Evolutionary conservation across 2,797 vertebrate genomes (phyloP), one percentile per base, ranked within the genome.

Genomic region (Spea hammondii): DNA sequence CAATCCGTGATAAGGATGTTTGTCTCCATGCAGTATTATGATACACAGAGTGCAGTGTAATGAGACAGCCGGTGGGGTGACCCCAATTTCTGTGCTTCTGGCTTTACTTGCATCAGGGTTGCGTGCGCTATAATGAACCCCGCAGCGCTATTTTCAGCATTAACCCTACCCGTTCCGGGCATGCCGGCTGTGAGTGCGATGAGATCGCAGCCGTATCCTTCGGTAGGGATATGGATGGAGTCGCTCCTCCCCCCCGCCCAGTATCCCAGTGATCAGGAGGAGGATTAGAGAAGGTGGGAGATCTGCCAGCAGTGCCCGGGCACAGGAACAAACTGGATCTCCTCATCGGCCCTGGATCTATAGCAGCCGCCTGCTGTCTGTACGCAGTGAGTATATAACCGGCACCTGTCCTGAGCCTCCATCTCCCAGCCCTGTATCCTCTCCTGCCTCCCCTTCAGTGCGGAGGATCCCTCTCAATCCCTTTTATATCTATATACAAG

Each of bases 361-460:
- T 1, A n/a, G 11, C 45, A 72, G 44, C 13, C 8, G n/a, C 66
- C n/a, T 47, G 72, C n/a, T 32, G n/a, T 12, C 46, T 10, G 14
- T n/a, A 49, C n/a, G 59, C 66, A 70, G 78, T 75, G 72, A 80
- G 78, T 75, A 80, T 65, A 46, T 7, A n/a, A 4, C 1, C 57
- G 6, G 57, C 66, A 64, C 59, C 59, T 54, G 60, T 45, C n/a
- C 0, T 53, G 48, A 13, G 48, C 48, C 32, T n/a, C 44, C 53
- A 72, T 57, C 70, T 17, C 7, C 10, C 54, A 46, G 8, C 49
- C 49, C 8, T 49, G 64, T 12, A 46, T 44, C 8, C 5, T 44
- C 57, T n/a, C 4, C 57, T 59, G 5, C 57, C 5, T 59, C 12
- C 57, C 5, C 57, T 4, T 59, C 57, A 5, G 13, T 59, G 57